Conservation (phyloP, 1,140 invertebrate species). For the Leptopilina boulardi region DNA sequence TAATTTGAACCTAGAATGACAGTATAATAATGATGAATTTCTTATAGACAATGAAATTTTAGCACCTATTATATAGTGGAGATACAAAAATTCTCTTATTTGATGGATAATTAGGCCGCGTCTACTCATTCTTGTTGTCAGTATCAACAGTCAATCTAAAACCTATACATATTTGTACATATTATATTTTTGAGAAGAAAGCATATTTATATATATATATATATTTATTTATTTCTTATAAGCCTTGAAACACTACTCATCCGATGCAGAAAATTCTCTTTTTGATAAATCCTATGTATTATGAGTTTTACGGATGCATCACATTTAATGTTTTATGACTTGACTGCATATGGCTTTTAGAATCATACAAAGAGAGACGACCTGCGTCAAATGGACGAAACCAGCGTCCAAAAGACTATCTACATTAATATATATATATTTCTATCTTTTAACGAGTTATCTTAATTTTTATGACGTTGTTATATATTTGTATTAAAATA, state of each 20-base stretch:
- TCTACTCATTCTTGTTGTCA: slow-evolving; percentile 54
- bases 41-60: neutral
- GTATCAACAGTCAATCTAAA: slow-evolving; percentile 22
- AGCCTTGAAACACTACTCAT: neutral
- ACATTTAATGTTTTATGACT: too few species aligned
- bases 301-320: too few species aligned
- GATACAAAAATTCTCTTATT: slow-evolving; percentile 49
- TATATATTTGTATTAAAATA: neutral
- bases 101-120: slow-evolving; percentile 56
- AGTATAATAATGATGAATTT: neutral
- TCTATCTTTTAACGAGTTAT: neutral
- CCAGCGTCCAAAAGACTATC: slow-evolving; percentile 53
- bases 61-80: slow-evolving; percentile 39
- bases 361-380: slow-evolving; percentile 48
- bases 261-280: neutral
- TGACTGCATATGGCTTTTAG: neutral
- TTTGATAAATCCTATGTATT: neutral
- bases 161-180: slow-evolving; percentile 28
- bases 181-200: slow-evolving; percentile 9
- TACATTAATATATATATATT: neutral
- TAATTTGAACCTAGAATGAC: neutral
- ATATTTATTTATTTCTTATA: too few species aligned
- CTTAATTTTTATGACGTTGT: slow-evolving; percentile 16
- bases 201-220: too few species aligned
- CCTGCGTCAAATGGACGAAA: slow-evolving; percentile 60